phyloP scores from a whole-genome alignment of 2,797 vertebrate species.

The Pseudochaenichthys georgianus region DNA sequence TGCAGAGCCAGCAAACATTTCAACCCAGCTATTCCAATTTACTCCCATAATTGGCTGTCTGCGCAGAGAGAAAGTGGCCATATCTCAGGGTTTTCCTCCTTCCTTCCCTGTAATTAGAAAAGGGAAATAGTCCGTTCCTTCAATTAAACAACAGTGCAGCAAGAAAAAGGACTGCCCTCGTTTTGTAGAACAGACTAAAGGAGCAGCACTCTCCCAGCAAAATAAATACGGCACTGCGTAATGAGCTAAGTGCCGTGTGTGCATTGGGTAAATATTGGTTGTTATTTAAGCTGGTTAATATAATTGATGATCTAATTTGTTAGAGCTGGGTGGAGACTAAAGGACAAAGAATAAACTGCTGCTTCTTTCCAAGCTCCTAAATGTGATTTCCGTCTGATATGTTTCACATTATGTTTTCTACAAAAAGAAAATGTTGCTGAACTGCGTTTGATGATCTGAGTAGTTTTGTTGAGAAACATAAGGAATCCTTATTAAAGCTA shows the following conservation, averaged over 20 bases:
- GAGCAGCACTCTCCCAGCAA: constrained; percentile 37
- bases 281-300: constrained; percentile 78
- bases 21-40: constrained; percentile 64
- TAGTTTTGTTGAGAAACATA: too few species aligned
- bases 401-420: too few species aligned
- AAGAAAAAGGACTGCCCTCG: constrained; percentile 91
- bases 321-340: constrained; percentile 32
- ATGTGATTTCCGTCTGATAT: neutral
- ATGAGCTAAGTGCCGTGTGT: constrained; percentile 31
- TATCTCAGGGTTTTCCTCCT: constrained; percentile 64
- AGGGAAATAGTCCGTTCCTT: constrained; percentile 90
- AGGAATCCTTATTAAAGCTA: too few species aligned
- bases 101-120: constrained; percentile 87
- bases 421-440: too few species aligned
- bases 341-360: constrained; percentile 10
- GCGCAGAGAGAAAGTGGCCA: constrained; percentile 52
- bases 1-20: constrained; percentile 67
- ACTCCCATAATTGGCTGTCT: constrained; percentile 68
- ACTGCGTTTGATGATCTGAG: too few species aligned
- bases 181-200: constrained; percentile 74
- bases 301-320: constrained; percentile 59
- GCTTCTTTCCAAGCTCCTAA: constrained; percentile 2
- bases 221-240: constrained; percentile 51
- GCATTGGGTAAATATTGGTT: constrained; percentile 86
- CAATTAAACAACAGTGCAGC: constrained; percentile 88